These are phyloP conservation scores for Chymomyza procnemis DNA, from an alignment of 2,888 invertebrate species.

Conservation along the genomic window DNA sequence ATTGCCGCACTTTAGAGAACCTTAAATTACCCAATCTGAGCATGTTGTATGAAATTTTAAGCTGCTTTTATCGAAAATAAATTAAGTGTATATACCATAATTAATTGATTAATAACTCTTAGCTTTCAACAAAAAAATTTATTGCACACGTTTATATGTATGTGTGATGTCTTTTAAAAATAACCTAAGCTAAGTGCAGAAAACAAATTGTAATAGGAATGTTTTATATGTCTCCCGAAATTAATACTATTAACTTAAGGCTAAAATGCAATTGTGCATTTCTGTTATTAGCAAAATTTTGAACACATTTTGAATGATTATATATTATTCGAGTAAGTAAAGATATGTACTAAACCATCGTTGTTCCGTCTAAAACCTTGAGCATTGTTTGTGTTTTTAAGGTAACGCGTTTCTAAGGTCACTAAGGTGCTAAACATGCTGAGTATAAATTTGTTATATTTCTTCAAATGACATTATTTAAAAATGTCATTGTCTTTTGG, in stretches of 20 bases:
- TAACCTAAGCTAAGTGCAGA: constrained; percentile 48
- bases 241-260: constrained; percentile 50
- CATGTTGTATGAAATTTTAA: background rate
- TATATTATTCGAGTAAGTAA: constrained; percentile 15
- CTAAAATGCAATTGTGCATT: constrained; percentile 52
- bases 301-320: constrained; percentile 48
- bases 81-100: background rate
- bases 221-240: constrained; percentile 38
- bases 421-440: constrained; percentile 67
- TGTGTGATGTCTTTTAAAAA: constrained; percentile 31
- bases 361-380: constrained; percentile 9
- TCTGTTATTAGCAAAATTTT: constrained; percentile 54
- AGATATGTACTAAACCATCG: constrained; percentile 31
- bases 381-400: constrained; percentile 35
- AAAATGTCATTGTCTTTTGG: constrained; percentile 29
- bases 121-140: constrained; percentile 61
- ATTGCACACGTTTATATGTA: constrained; percentile 39
- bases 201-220: constrained; percentile 68
- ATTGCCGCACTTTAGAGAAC: background rate
- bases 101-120: background rate
- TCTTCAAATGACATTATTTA: constrained; percentile 37
- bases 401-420: constrained; percentile 71
- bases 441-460: constrained; percentile 24
- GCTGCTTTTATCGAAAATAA: background rate
- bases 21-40: background rate